Evolutionary conservation across 2,113 vertebrate genomes (phyloP), one percentile per base, ranked within the genome.

Genomic region (Mus pahari): DNA sequence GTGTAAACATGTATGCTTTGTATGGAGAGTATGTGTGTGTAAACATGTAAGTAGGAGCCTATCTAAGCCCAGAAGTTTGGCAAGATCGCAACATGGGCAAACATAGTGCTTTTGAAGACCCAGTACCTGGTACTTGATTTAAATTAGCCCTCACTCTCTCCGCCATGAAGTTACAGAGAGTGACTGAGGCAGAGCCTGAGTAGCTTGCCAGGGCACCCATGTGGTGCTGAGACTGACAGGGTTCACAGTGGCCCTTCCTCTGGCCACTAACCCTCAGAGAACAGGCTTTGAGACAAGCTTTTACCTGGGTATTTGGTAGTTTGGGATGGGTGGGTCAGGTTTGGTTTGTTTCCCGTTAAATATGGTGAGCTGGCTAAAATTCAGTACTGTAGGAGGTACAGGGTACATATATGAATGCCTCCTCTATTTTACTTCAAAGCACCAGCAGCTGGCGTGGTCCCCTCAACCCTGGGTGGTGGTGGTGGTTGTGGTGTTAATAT

Each of bases 341-440:
- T 82, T n/a, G 19, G 33, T 79, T n/a, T 22, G 31, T 83, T 50
- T 91, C 60, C 33, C 36, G 74, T 12, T 45, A 36, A 48, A 5
- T 55, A 0, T 31, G 16, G 10, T 75, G 28, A 12, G 55, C n/a
- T 50, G 50, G 28, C 42, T 8, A 10, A 83, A 53, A 26, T 13
- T 3, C 60, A n/a, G 14, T 24, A 45, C 3, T 20, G 93, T 20
- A 39, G 28, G 26, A 2, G 0, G 12, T 24, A 20, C 31, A 20
- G 20, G 28, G 9, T 24, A 36, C 24, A 42, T 3, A 42, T 3
- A 10, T 0, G 11, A 73, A 68, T 3, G 5, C 1, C 7, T n/a
- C 19, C 55, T 7, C 7, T 31, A 48, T n/a, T 45, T 45, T 33
- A 28, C 5, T 87, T 55, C 10, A 5, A 78, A 36, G 42, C 83